These are phyloP conservation scores for Uropetala carovei DNA, from an alignment of 2,888 invertebrate genomes.

Conservation along the genomic window DNA sequence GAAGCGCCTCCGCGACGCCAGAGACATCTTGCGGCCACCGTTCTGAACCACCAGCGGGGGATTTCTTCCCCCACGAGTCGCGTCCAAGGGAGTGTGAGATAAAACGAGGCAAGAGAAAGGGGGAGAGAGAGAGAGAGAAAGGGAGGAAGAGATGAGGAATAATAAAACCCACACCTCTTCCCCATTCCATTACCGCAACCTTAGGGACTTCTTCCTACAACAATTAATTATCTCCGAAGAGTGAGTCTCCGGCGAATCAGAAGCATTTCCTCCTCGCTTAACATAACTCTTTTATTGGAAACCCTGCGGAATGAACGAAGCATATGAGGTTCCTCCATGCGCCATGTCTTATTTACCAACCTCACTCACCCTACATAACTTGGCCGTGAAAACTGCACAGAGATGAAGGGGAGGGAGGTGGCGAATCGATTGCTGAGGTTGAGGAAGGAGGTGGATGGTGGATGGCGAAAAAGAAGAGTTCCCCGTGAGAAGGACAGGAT, in stretches of 20 bases:
- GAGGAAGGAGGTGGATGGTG: background rate
- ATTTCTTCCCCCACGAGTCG: background rate
- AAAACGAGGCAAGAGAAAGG: background rate
- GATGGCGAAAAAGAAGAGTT: background rate
- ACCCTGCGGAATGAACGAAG: too few species aligned
- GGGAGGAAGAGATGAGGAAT: background rate
- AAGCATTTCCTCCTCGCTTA: background rate
- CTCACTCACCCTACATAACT: background rate
- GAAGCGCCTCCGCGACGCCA: constrained; percentile 33
- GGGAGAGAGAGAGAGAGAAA: background rate
- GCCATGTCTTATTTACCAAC: background rate
- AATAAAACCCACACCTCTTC: too few species aligned
- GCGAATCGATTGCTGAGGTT: background rate
- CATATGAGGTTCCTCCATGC: too few species aligned
- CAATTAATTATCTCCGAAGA: background rate
- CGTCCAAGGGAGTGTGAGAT: background rate
- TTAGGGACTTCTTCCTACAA: constrained; percentile 13
- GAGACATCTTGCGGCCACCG: constrained; percentile 55
- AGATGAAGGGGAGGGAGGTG: background rate
- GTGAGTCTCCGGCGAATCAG: too few species aligned
- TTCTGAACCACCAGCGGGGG: constrained; percentile 1
- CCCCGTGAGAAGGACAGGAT: constrained; percentile 11
- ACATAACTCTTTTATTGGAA: too few species aligned
- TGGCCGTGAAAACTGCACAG: constrained; percentile 37
- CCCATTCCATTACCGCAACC: background rate